Percentiles rank a stretch among this genome's conserved stretches.
These are phyloP conservation scores for Henricia sp. DNA, from an alignment of 53 echinoderm and acorn worm species.

Conservation along the genomic window DNA sequence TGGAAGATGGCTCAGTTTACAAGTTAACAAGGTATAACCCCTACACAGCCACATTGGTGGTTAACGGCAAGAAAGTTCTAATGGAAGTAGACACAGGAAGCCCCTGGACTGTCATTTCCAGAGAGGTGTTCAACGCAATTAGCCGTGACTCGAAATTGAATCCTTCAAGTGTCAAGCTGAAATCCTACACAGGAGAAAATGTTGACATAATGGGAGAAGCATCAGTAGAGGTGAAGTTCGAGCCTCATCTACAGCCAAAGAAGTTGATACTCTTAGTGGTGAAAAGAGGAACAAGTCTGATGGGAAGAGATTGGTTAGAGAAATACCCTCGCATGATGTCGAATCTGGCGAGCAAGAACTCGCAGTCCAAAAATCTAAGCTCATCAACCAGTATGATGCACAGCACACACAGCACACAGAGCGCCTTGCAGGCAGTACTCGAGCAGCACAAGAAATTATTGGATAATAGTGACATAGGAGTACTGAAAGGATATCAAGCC, in stretches of 20 bases:
- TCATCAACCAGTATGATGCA: background rate
- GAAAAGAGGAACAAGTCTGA: constrained; percentile 48
- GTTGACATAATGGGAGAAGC: constrained; percentile 43
- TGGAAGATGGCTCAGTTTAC: constrained; percentile 26
- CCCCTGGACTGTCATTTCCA: background rate
- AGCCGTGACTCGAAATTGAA: background rate
- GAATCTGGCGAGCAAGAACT: background rate
- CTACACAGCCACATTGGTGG: background rate
- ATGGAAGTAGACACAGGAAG: too few relatives aligned
- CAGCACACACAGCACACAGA: background rate
- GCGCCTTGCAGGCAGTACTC: background rate
- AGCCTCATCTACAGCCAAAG: constrained; percentile 4
- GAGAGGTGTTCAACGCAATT: background rate
- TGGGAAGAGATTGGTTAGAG: constrained; percentile 71
- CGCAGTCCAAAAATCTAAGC: background rate
- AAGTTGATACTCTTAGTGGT: constrained; percentile 50
- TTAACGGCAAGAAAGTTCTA: background rate
- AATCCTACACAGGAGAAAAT: constrained; percentile 46
- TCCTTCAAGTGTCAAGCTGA: background rate
- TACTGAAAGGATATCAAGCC: constrained; percentile 50
- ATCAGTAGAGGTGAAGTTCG: constrained; percentile 40
- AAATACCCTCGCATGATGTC: background rate
- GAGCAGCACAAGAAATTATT: constrained; percentile 9
- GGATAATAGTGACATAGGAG: constrained; percentile 14
- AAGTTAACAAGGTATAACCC: background rate